A percentile compares a stretch with the other conserved stretches of the same genome.
These are phyloP conservation scores for Tolypeutes matacus DNA, from an alignment of 2,797 vertebrate genomes.

Conservation along the genomic window DNA sequence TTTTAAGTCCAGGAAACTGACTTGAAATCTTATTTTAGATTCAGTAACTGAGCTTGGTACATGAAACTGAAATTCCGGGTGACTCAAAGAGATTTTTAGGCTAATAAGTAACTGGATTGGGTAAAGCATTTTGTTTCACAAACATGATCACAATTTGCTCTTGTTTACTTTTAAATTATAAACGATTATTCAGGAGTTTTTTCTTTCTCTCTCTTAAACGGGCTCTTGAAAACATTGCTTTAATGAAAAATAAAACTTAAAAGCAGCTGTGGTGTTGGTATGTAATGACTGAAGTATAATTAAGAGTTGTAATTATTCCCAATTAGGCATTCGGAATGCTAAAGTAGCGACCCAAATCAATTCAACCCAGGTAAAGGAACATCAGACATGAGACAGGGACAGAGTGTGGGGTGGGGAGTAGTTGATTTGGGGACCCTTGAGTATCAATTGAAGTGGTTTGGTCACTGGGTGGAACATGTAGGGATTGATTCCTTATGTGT, in stretches of 20 bases:
- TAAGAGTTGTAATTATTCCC: constrained; percentile 78
- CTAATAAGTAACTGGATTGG: constrained; percentile 61
- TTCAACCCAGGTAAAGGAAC: not conserved
- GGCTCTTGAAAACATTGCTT: constrained; percentile 74
- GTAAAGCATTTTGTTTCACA: constrained; percentile 74
- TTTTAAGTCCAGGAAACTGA: not conserved
- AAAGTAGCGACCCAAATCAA: constrained; percentile 48
- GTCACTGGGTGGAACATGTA: not conserved
- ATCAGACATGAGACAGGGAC: not conserved
- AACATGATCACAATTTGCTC: constrained; percentile 76
- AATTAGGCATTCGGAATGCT: constrained; percentile 72
- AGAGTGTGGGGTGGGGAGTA: not conserved
- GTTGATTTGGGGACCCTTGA: not conserved
- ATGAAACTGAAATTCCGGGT: constrained; percentile 11
- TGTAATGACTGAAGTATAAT: constrained; percentile 71
- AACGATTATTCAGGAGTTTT: constrained; percentile 77
- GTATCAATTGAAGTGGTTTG: not conserved
- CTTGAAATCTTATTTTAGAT: not conserved
- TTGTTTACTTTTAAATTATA: constrained; percentile 79
- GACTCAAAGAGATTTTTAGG: constrained; percentile 3
- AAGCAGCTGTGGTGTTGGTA: constrained; percentile 74
- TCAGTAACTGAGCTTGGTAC: not conserved
- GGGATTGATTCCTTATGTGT: not conserved
- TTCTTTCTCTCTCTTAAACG: constrained; percentile 31
- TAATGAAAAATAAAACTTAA: constrained; percentile 81